Percentiles rank a stretch among this genome's conserved stretches.
Conservation (phyloP, 2,113 vertebrate genomes). For the Vanacampus margaritifer region DNA sequence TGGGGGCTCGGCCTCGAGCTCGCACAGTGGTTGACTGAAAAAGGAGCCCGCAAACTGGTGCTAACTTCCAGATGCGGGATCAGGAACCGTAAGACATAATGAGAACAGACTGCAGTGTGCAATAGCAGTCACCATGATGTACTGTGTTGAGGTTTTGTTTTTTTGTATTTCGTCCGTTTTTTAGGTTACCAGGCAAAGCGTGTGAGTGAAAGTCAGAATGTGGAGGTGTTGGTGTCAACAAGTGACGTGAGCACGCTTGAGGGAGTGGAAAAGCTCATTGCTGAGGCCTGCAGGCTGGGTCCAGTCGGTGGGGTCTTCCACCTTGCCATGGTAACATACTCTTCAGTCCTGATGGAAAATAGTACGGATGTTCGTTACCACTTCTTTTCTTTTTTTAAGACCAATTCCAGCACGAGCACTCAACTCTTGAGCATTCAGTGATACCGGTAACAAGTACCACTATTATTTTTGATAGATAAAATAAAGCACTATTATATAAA, state of each 20-base stretch:
- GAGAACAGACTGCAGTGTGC: not conserved
- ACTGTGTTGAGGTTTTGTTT: no score
- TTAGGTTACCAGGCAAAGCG: slow-evolving; percentile 91
- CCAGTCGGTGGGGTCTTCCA: slow-evolving; percentile 92
- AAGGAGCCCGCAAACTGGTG: slow-evolving; percentile 86
- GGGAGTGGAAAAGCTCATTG: slow-evolving; percentile 76
- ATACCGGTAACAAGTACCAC: no score
- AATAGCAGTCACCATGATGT: no score
- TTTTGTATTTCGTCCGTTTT: not conserved
- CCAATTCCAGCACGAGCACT: no score
- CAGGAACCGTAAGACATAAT: slow-evolving; percentile 79
- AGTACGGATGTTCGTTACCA: no score
- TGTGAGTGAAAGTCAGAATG: slow-evolving; percentile 73
- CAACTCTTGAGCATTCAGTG: no score
- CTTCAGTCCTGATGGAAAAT: not conserved
- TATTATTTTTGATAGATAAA: no score
- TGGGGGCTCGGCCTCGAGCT: slow-evolving; percentile 92
- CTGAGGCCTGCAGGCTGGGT: slow-evolving; percentile 80
- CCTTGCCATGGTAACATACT: slow-evolving; percentile 85
- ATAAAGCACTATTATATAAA: no score
- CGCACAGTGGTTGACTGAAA: slow-evolving; percentile 86
- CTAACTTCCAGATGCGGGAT: slow-evolving; percentile 92
- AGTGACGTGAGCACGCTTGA: slow-evolving; percentile 76
- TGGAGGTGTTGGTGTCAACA: slow-evolving; percentile 85
- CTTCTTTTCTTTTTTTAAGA: no score